Conservation (phyloP, 2,888 invertebrate genomes). For the Blera fallax region DNA sequence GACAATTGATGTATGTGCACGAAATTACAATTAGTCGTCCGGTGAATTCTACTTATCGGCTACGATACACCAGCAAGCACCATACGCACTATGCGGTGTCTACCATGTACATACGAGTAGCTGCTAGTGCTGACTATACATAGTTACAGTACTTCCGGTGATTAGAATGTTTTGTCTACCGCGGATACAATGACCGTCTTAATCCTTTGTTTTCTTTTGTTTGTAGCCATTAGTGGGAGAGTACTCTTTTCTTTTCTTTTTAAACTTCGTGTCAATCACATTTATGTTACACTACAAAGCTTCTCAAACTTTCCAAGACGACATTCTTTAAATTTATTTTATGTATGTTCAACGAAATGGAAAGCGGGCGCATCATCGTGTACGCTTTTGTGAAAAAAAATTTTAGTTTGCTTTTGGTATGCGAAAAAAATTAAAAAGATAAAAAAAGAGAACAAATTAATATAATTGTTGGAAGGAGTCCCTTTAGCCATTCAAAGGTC, state of each 20-base stretch:
- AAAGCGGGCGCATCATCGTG: neutral
- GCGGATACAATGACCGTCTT: neutral
- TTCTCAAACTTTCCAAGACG: neutral
- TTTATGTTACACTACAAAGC: neutral
- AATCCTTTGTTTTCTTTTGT: neutral
- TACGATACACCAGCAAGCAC: neutral
- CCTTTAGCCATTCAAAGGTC: constrained; percentile 49
- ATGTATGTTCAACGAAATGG: constrained; percentile 2
- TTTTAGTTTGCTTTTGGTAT: constrained; percentile 8
- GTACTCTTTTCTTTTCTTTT: neutral
- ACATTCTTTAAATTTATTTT: neutral
- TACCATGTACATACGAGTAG: neutral
- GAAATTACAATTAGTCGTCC: constrained; percentile 30
- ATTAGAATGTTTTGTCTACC: constrained; percentile 11
- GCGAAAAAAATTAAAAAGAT: neutral
- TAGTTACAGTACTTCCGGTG: constrained; percentile 25
- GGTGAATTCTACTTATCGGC: neutral
- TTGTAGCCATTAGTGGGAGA: neutral
- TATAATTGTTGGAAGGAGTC: neutral
- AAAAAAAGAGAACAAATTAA: neutral
- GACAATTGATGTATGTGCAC: constrained; percentile 29
- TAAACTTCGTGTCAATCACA: neutral
- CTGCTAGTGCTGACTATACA: neutral
- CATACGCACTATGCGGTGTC: neutral
- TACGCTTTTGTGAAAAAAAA: neutral